Percentiles rank a stretch among this genome's conserved stretches.
Conservation (phyloP, 2,113 vertebrate genomes). For the Bambusicola thoracicus region DNA sequence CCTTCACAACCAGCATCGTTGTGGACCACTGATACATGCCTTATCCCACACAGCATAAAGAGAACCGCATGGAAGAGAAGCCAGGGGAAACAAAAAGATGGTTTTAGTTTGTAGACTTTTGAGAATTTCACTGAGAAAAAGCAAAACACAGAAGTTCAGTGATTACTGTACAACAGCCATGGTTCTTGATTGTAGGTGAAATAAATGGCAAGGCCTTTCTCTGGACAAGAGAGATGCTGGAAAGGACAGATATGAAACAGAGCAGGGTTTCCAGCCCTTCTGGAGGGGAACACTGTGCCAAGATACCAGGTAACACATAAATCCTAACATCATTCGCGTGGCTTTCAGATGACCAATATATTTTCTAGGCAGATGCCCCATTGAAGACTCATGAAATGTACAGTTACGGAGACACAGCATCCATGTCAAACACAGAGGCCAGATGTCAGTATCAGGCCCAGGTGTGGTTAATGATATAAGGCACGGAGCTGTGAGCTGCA, state of each 20-base stretch:
- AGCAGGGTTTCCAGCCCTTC: not conserved
- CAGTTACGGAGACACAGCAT: not conserved
- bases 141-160: not conserved
- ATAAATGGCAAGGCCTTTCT: not conserved
- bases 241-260: not conserved
- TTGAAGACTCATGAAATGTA: not conserved
- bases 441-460: not conserved
- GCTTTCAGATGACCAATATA: not conserved
- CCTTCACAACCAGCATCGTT: not conserved
- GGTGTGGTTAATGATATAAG: not conserved
- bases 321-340: not conserved
- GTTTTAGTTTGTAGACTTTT: constrained; percentile 1
- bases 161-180: not conserved
- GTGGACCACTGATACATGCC: constrained; percentile 4
- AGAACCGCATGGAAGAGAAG: not conserved
- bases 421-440: not conserved
- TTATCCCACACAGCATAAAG: constrained; percentile 2
- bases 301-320: not conserved
- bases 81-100: constrained; percentile 42
- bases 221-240: not conserved
- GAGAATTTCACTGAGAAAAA: not conserved
- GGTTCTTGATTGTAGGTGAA: not conserved
- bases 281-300: not conserved
- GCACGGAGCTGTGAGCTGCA: not conserved
- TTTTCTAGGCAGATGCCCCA: not conserved